Conservation (phyloP, 2,113 vertebrate species). For the Cebus imitator region DNA sequence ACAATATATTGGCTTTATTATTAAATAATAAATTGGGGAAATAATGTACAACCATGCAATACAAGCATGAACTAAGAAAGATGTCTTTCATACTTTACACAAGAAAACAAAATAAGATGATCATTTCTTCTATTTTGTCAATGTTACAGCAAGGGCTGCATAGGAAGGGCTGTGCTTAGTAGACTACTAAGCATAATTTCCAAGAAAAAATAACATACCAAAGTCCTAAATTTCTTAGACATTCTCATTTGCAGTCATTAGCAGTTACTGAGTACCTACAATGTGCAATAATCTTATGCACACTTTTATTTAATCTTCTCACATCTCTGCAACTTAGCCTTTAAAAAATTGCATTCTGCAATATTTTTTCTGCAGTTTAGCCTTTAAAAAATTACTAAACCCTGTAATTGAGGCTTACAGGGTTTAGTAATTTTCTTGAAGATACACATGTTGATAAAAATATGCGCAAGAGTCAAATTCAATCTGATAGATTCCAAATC, state of each 20-base stretch:
- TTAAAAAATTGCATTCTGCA: background rate
- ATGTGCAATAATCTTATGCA: background rate
- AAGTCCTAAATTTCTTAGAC: background rate
- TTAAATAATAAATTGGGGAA: background rate
- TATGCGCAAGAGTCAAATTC: background rate
- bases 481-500: background rate
- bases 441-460: background rate
- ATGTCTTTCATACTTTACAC: background rate
- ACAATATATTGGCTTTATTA: background rate
- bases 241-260: background rate
- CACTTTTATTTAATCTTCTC: background rate
- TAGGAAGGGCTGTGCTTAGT: background rate
- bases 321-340: background rate
- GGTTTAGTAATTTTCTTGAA: background rate
- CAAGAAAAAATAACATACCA: background rate
- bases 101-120: background rate
- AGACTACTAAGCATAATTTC: background rate
- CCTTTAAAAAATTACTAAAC: too few species aligned
- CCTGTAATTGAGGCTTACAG: background rate
- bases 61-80: background rate
- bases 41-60: background rate
- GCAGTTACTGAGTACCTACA: background rate
- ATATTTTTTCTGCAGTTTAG: too few species aligned
- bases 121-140: background rate
- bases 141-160: background rate